These are phyloP conservation scores for Sebastolobus alascanus DNA, from an alignment of 2,797 vertebrate species.

Conservation along the genomic window DNA sequence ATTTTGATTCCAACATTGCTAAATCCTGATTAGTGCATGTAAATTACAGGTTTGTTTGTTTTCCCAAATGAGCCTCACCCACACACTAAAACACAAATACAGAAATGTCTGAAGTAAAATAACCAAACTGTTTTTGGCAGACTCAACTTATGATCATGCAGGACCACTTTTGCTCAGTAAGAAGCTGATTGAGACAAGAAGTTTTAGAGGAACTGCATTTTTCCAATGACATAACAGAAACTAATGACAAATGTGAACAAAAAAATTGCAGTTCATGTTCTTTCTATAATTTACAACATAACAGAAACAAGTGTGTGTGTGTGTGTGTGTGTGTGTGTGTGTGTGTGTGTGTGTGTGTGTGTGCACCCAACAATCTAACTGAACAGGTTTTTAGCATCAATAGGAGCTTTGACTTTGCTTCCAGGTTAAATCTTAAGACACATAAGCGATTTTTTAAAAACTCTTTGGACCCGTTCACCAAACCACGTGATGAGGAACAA, in stretches of 20 bases:
- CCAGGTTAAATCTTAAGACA: neutral
- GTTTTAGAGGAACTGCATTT: neutral
- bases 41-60: neutral
- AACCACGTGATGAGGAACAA: neutral
- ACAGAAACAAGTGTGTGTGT: too few relatives aligned
- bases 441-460: neutral
- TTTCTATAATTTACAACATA: neutral
- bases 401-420: conserved; percentile 1
- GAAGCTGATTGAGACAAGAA: too few relatives aligned
- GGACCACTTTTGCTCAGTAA: too few relatives aligned
- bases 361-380: too few relatives aligned
- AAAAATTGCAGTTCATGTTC: neutral
- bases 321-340: too few relatives aligned
- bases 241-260: neutral
- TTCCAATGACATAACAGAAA: neutral
- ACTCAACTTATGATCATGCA: neutral
- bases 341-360: too few relatives aligned
- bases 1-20: neutral
- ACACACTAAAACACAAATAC: neutral
- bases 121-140: neutral
- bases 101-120: neutral
- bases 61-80: neutral
- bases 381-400: too few relatives aligned
- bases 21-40: neutral
- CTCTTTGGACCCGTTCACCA: neutral